These are phyloP conservation scores for Amphilophus citrinellus DNA, from an alignment of 2,113 vertebrate species.

Conservation along the genomic window DNA sequence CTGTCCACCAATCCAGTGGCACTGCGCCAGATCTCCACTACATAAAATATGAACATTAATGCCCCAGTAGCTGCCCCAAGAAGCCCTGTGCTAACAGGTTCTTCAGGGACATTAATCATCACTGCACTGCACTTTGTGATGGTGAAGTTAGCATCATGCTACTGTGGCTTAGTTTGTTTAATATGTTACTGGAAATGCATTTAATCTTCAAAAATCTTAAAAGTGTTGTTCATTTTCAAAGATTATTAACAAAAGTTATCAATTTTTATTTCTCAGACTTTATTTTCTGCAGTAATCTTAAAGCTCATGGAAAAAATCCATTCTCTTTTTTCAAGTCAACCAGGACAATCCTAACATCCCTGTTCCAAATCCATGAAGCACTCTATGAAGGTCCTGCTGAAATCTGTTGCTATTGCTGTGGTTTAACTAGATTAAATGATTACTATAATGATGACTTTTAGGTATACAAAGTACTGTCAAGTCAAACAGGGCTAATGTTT, in stretches of 20 bases:
- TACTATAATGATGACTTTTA: neutral
- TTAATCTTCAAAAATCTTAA: neutral
- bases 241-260: neutral
- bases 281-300: neutral
- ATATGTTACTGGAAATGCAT: neutral
- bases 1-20: too few species aligned
- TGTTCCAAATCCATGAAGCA: neutral
- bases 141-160: neutral
- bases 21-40: neutral
- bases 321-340: neutral
- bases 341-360: neutral
- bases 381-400: neutral
- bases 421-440: neutral
- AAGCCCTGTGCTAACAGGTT: neutral
- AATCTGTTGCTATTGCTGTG: neutral
- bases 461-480: neutral
- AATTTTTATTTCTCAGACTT: neutral
- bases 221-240: fast-evolving
- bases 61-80: neutral
- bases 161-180: neutral
- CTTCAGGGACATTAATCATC: neutral
- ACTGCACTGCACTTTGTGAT: neutral
- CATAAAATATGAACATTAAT: neutral
- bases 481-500: neutral
- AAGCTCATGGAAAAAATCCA: neutral